These are phyloP conservation scores for Zootoca vivipara DNA, from an alignment of 2,113 vertebrate species.

Conservation along the genomic window DNA sequence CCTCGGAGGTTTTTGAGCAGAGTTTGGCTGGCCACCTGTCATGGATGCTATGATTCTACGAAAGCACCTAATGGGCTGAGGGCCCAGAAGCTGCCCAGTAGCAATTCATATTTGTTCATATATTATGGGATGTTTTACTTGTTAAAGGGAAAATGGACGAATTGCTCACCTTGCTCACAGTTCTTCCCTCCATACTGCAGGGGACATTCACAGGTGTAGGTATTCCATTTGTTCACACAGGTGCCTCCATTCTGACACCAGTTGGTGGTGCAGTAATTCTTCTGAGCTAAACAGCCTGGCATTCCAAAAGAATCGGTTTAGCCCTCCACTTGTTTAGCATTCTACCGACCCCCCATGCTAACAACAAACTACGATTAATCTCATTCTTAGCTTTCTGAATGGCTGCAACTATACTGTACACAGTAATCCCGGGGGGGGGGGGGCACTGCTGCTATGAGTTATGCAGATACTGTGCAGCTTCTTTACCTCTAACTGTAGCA, in stretches of 20 bases:
- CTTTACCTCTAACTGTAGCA: background rate
- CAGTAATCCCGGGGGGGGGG: background rate
- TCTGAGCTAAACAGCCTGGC: conserved; percentile 88
- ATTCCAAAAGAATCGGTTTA: conserved; percentile 5
- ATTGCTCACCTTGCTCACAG: conserved; percentile 89
- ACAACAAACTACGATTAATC: background rate
- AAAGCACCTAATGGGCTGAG: no score
- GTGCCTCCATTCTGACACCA: conserved; percentile 90
- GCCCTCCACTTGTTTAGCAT: background rate
- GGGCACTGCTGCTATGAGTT: background rate
- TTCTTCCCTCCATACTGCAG: conserved; percentile 90
- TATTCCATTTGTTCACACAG: conserved; percentile 91
- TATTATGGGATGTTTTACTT: background rate
- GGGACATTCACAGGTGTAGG: conserved; percentile 86
- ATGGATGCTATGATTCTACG: no score
- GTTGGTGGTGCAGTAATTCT: conserved; percentile 82
- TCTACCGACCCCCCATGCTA: background rate
- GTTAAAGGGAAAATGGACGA: background rate
- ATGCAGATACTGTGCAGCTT: background rate
- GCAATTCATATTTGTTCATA: background rate
- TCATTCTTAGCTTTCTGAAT: background rate
- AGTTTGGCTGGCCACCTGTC: no score
- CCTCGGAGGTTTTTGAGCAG: no score
- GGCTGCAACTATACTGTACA: background rate
- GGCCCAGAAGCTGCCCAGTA: background rate